Conservation (phyloP, 2,797 vertebrate genomes). For the Helarctos malayanus region DNA sequence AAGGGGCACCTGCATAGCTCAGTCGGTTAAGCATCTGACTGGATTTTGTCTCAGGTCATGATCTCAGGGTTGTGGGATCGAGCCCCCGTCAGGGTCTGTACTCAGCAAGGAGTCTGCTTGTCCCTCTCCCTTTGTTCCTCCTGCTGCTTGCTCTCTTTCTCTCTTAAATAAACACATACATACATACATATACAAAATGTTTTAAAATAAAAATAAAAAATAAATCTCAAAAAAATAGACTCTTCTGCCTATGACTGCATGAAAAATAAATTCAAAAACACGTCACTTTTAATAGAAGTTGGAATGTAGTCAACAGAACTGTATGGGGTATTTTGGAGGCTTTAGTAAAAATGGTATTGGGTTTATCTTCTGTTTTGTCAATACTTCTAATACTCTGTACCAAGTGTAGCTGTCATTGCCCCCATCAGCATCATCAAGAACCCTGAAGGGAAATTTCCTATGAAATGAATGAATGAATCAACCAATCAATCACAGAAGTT, state of each 20-base stretch:
- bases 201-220: background rate
- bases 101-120: background rate
- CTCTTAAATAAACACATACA: background rate
- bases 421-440: background rate
- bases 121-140: background rate
- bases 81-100: background rate
- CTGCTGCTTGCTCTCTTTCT: background rate
- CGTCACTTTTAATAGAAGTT: conserved; percentile 70
- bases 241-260: conserved; percentile 68
- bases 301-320: conserved; percentile 69
- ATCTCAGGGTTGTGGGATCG: background rate
- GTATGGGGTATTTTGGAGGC: background rate
- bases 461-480: too few species aligned
- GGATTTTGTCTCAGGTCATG: background rate
- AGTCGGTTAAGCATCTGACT: background rate
- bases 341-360: background rate
- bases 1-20: background rate
- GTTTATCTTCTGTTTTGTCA: background rate
- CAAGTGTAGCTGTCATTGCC: background rate
- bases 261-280: conserved; percentile 78
- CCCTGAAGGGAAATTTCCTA: background rate
- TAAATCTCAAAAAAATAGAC: conserved; percentile 19
- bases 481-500: background rate
- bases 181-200: background rate
- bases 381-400: background rate